Evolutionary conservation across 2,797 vertebrate species (phyloP).

Genomic region (Lacerta bilineata): DNA sequence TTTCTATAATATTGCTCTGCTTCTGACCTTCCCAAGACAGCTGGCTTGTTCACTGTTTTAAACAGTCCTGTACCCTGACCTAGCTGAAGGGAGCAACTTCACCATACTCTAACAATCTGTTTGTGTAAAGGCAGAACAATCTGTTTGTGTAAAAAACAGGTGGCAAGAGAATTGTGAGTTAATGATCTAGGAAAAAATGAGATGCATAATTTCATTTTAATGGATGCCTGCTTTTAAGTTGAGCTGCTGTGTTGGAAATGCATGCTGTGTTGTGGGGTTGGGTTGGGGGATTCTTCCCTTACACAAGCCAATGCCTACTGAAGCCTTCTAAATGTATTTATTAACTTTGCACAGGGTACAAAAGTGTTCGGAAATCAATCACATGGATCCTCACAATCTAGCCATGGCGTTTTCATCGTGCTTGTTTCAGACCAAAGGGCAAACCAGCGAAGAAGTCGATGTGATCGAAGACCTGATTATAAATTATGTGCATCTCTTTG

Average conservation of each 20-base stretch:
- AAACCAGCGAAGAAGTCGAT: conserved; percentile 87
- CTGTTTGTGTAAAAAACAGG: conserved; percentile 31
- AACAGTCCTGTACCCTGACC: not conserved
- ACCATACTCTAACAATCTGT: not conserved
- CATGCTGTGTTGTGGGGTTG: not conserved
- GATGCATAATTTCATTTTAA: not conserved
- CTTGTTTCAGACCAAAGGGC: conserved; percentile 94
- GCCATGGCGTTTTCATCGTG: conserved; percentile 92
- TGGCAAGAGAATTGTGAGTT: not conserved
- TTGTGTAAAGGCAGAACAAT: not conserved
- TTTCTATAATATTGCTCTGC: not conserved
- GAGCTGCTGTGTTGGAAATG: not conserved
- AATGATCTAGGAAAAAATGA: not conserved
- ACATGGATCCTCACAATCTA: conserved; percentile 88
- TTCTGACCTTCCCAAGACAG: not conserved
- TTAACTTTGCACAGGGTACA: conserved; percentile 83
- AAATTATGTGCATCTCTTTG: conserved; percentile 92
- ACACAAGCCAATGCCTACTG: conserved; percentile 7
- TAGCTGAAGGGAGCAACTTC: not conserved
- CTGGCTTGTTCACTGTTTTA: not conserved
- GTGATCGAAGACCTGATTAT: conserved; percentile 93
- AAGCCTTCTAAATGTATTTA: conserved; percentile 53
- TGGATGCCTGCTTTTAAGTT: not conserved
- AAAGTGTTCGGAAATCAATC: conserved; percentile 93
- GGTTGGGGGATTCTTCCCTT: not conserved